phyloP scores from a whole-genome alignment of 2,113 vertebrate species.

The Thunnus maccoyii region DNA sequence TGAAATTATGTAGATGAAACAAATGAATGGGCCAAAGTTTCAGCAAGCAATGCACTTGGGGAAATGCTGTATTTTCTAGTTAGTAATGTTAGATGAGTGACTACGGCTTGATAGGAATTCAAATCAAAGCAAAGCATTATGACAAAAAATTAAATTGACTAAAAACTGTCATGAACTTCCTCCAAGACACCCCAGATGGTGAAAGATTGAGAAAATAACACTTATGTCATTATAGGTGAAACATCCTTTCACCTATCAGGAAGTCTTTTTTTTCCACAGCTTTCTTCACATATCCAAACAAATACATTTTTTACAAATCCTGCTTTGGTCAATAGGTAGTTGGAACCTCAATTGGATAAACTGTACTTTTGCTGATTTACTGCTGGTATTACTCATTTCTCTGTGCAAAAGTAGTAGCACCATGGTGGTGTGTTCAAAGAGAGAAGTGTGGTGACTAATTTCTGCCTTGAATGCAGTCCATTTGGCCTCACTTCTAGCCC shows the following conservation, averaged over 20 bases:
- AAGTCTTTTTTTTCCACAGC: conserved; percentile 9
- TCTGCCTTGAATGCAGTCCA: conserved; percentile 70
- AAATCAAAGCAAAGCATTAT: conserved; percentile 48
- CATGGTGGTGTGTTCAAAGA: conserved; percentile 43
- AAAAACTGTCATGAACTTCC: conserved; percentile 21
- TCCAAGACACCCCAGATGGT: conserved; percentile 33
- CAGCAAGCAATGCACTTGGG: conserved; percentile 54
- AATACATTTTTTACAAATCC: conserved; percentile 20
- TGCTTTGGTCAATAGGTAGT: conserved; percentile 20
- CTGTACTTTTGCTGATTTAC: conserved; percentile 46
- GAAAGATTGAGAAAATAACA: conserved; percentile 20
- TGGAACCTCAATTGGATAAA: conserved; percentile 39
- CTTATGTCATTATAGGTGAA: conserved; percentile 9
- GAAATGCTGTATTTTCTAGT: conserved; percentile 57
- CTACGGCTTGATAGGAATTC: conserved; percentile 52
- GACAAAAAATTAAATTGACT: conserved; percentile 20
- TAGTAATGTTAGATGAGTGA: conserved; percentile 47
- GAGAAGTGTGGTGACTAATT: conserved; percentile 71
- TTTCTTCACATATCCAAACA: conserved; percentile 12
- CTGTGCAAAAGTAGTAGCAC: conserved; percentile 45
- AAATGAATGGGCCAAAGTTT: conserved; percentile 74
- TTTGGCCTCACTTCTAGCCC: conserved; percentile 62
- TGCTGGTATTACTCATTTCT: conserved; percentile 46
- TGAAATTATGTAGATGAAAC: conserved; percentile 78
- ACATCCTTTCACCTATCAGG: conserved; percentile 1